Evolutionary conservation across 2,888 invertebrate species (phyloP).

Genomic region (Peribatodes rhomboidaria): DNA sequence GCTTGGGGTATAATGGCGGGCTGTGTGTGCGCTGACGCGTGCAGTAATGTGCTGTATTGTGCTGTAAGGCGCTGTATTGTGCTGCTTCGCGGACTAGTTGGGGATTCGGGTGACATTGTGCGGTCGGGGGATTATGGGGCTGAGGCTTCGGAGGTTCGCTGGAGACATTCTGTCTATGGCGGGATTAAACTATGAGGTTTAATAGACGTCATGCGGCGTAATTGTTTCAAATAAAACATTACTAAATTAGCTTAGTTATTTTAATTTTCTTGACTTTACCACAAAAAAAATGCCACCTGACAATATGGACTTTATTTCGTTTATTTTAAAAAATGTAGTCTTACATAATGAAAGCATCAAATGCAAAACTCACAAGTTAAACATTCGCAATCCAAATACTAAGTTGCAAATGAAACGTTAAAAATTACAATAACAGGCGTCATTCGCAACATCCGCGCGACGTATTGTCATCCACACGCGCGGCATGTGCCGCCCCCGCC

Average conservation of each 20-base stretch:
- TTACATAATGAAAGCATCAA: background rate
- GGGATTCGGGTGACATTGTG: constrained; percentile 49
- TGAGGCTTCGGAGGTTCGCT: constrained; percentile 32
- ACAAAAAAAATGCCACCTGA: too few relatives aligned
- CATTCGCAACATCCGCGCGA: constrained; percentile 41
- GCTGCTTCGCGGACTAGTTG: constrained; percentile 40
- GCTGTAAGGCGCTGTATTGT: constrained; percentile 42
- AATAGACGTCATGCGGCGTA: background rate
- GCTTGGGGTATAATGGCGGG: constrained; percentile 64
- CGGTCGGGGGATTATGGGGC: constrained; percentile 44
- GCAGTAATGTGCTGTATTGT: constrained; percentile 43
- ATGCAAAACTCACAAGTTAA: background rate
- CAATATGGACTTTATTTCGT: too few relatives aligned
- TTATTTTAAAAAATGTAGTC: background rate
- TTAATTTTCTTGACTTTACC: too few relatives aligned
- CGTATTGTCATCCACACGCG: constrained; percentile 51
- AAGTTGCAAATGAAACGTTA: constrained; percentile 36
- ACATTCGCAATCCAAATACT: constrained; percentile 12
- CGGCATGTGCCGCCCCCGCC: background rate
- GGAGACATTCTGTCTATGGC: constrained; percentile 19
- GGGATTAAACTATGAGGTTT: constrained; percentile 12
- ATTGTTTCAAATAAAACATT: background rate
- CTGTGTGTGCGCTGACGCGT: constrained; percentile 53
- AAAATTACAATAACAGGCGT: constrained; percentile 38
- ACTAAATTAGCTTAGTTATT: too few relatives aligned